phyloP scores from a whole-genome alignment of 2,797 vertebrate species.

The Orientallactaga sibirica region DNA sequence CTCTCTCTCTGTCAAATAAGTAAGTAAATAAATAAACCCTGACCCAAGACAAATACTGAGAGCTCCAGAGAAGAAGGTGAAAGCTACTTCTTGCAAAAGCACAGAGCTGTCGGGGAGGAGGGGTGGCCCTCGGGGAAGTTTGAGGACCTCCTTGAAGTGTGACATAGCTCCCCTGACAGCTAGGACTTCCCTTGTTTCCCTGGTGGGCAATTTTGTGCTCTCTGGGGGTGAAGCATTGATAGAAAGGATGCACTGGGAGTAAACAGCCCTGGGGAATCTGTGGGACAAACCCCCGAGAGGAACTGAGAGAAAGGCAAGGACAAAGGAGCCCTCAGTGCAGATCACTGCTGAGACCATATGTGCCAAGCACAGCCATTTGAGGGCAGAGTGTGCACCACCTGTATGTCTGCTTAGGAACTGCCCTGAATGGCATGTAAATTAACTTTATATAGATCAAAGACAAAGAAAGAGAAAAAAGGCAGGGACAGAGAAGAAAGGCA shows the following conservation, averaged over 20 bases:
- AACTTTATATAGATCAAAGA: conserved; percentile 48
- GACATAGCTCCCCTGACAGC: conserved; percentile 3
- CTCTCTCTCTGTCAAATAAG: too few species aligned
- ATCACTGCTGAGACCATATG: conserved; percentile 37
- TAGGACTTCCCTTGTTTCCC: conserved; percentile 34
- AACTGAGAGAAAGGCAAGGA: conserved; percentile 71
- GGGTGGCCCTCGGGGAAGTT: conserved; percentile 6
- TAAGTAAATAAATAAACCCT: background rate
- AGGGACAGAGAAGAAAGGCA: conserved; percentile 4
- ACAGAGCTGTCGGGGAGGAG: conserved; percentile 3
- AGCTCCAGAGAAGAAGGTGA: background rate
- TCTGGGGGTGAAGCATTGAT: conserved; percentile 56
- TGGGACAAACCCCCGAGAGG: conserved; percentile 56
- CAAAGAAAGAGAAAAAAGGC: conserved; percentile 20
- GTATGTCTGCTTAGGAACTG: conserved; percentile 54
- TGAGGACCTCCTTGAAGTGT: conserved; percentile 16
- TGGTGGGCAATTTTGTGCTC: conserved; percentile 21
- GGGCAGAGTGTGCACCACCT: background rate
- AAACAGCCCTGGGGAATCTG: conserved; percentile 43
- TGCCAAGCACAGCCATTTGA: conserved; percentile 19
- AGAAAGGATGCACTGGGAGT: conserved; percentile 57
- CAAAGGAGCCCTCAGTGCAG: conserved; percentile 64
- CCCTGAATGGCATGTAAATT: conserved; percentile 60
- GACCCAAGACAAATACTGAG: background rate
- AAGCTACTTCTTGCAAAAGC: background rate